These are phyloP conservation scores for Pluvialis apricaria DNA, from an alignment of 2,113 vertebrate species.

Conservation along the genomic window DNA sequence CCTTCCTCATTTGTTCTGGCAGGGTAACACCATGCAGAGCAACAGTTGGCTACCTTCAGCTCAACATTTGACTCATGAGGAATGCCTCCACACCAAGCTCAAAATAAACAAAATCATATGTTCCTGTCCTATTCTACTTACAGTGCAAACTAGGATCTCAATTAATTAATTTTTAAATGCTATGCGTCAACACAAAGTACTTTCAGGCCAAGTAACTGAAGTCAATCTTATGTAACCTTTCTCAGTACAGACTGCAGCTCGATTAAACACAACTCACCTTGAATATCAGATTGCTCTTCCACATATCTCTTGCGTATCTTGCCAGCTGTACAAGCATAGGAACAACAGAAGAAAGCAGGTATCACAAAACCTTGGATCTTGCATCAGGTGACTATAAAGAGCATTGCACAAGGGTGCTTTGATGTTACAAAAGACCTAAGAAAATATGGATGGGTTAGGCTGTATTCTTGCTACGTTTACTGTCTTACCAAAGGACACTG, in stretches of 20 bases:
- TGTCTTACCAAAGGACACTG: background rate
- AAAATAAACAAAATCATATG: background rate
- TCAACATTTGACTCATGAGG: background rate
- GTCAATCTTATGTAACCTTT: background rate
- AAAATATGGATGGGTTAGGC: background rate
- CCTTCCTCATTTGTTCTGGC: background rate
- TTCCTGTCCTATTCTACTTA: background rate
- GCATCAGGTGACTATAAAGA: background rate
- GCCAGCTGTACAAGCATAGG: constrained; percentile 18
- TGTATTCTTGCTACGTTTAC: background rate
- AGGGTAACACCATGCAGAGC: background rate
- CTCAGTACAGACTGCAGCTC: background rate
- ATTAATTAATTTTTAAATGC: background rate
- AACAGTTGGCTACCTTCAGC: background rate
- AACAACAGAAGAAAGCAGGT: constrained; percentile 29
- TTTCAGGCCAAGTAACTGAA: background rate
- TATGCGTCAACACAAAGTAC: background rate
- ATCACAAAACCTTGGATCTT: background rate
- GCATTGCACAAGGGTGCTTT: constrained; percentile 15
- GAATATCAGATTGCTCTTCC: background rate
- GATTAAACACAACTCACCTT: background rate
- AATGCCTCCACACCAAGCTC: background rate
- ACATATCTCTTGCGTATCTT: constrained; percentile 9
- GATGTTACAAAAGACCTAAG: constrained; percentile 22
- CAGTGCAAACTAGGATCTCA: background rate